Evolutionary conservation across 2,888 invertebrate species (phyloP), one percentile per base, ranked within the genome.

Genomic region (Apocheima hispidaria): DNA sequence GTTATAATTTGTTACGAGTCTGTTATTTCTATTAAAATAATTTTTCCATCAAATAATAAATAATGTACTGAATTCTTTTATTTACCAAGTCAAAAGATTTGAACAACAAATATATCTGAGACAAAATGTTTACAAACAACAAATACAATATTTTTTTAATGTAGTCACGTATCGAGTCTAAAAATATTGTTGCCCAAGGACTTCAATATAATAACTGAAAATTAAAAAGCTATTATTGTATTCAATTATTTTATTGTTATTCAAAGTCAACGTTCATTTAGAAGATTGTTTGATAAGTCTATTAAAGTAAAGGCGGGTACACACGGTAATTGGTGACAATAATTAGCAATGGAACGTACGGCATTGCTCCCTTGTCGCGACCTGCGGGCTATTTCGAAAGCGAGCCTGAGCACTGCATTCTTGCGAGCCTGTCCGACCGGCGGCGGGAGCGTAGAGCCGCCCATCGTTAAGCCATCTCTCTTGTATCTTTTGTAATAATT

Each of bases 361-460:
- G 83, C 79, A 74, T 81, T 75, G 77, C 77, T 74, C 78, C 78
- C 60, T 65, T 49, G 63, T 65, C 68, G 66, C 59, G 62, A 81
- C 80, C 71, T 71, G 73, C 74, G 69, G 79, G 83, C 78, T 84
- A 83, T 86, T 89, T 90, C 84, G 87, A 89, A 89, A 89, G 88
- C 85, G 77, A 82, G 82, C 82, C 78, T 73, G 26, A 77, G 80
- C 78, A 72, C 83, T 82, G 87, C 88, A 88, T 90, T 91, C 91
- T 90, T 90, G 87, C 77, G 77, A 89, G 85, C 89, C 82, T 69
- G 91, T 90, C 79, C 75, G 82, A 91, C 91, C 46, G 30, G 46
- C 41, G n/a, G 89, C 83, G 78, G 69, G 77, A 66, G 67, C 72
- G 72, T 70, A 73, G 74, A 75, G 72, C 65, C 60, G 61, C 63